phyloP scores from a whole-genome alignment of 2,113 vertebrate genomes.

The Myiagra hebetior region DNA sequence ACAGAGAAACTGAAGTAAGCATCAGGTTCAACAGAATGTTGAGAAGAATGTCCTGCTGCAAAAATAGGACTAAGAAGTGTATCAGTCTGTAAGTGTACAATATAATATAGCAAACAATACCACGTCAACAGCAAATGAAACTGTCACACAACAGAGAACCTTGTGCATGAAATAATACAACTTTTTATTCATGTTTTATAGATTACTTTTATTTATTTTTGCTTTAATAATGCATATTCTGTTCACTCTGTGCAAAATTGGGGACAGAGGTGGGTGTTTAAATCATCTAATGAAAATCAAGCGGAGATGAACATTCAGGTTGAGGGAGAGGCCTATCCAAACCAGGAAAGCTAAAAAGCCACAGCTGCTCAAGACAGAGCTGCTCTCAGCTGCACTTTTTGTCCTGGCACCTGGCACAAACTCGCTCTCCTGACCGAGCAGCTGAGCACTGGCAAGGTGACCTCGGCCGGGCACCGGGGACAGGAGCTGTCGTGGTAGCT shows the following conservation, averaged over 20 bases:
- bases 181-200: slow-evolving; percentile 70
- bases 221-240: slow-evolving; percentile 79
- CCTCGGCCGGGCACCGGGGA: slow-evolving; percentile 42
- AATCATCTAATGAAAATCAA: slow-evolving; percentile 74
- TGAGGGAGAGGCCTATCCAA: slow-evolving; percentile 61
- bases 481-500: slow-evolving; percentile 60
- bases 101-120: slow-evolving; percentile 36
- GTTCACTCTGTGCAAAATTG: slow-evolving; percentile 77
- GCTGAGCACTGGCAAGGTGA: slow-evolving; percentile 54
- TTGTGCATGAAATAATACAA: slow-evolving; percentile 77
- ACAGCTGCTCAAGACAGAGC: slow-evolving; percentile 64
- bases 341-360: slow-evolving; percentile 67
- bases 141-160: slow-evolving; percentile 28
- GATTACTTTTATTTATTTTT: slow-evolving; percentile 81
- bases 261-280: slow-evolving; percentile 70
- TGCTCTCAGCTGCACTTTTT: slow-evolving; percentile 35
- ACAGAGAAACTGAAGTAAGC: slow-evolving; percentile 48
- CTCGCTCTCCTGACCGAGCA: slow-evolving; percentile 24
- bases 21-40: slow-evolving; percentile 17
- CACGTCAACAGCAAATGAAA: slow-evolving; percentile 57
- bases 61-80: not conserved
- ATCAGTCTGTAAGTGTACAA: slow-evolving; percentile 30
- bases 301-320: slow-evolving; percentile 73
- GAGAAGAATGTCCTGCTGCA: slow-evolving; percentile 18
- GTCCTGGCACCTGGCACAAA: slow-evolving; percentile 28